Conservation (phyloP, 2,797 vertebrate genomes). For the Loriculus beryllinus region DNA sequence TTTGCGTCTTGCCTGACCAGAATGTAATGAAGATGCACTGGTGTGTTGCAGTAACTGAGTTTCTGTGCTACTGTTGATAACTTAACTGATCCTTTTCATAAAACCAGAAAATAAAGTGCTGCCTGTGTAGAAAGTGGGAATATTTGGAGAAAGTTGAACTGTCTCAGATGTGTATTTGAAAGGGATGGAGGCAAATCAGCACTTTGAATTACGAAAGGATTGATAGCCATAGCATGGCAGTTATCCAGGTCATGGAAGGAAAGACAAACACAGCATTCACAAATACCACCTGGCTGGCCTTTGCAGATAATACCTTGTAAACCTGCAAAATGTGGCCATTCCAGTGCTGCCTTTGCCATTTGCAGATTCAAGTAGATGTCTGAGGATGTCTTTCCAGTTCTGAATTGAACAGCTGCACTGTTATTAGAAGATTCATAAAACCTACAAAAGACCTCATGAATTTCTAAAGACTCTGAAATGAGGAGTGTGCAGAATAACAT, state of each 20-base stretch:
- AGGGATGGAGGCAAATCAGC: background rate
- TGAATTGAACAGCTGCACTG: constrained; percentile 55
- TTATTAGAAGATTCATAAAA: constrained; percentile 51
- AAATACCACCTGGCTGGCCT: background rate
- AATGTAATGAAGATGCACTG: background rate
- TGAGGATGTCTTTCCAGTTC: background rate
- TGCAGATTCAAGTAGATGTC: background rate
- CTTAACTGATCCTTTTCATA: background rate
- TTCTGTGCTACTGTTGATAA: background rate
- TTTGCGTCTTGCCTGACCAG: background rate
- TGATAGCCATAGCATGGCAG: background rate
- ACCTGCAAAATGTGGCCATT: background rate
- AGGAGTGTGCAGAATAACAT: constrained; percentile 56
- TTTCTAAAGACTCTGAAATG: constrained; percentile 61
- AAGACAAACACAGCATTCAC: background rate
- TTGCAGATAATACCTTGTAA: background rate
- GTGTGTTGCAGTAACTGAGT: background rate
- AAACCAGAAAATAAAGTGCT: background rate
- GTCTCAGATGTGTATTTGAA: background rate
- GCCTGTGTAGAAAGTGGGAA: background rate
- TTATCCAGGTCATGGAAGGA: background rate
- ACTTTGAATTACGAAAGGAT: background rate
- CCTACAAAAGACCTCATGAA: constrained; percentile 62
- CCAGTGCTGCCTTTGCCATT: background rate
- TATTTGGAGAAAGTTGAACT: background rate